A percentile compares a stretch with the other conserved stretches of the same genome.
Evolutionary conservation across 1,140 invertebrate species (phyloP).

Genomic region (Mylabris phalerata): DNA sequence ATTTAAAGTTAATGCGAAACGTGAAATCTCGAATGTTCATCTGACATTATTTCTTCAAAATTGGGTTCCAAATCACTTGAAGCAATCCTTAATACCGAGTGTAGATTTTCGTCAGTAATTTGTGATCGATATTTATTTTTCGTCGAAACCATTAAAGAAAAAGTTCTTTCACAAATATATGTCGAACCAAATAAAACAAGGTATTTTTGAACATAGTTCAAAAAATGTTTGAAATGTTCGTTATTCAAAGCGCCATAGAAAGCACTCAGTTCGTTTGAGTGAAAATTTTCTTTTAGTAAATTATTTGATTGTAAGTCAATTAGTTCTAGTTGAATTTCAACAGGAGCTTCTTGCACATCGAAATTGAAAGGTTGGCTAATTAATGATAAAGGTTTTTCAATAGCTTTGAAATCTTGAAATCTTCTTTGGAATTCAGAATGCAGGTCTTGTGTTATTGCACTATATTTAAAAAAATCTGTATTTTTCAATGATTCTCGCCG

Average conservation of each 20-base stretch:
- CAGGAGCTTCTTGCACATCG: constrained; percentile 9
- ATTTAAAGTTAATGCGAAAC: too few relatives aligned
- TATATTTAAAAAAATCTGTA: constrained; percentile 14
- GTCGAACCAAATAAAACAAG: constrained; percentile 8
- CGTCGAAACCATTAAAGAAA: constrained; percentile 9
- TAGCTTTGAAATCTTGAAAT: constrained; percentile 7
- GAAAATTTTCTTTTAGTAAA: constrained; percentile 10
- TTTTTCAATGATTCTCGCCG: too few relatives aligned
- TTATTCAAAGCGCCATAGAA: constrained; percentile 6
- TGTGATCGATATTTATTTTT: constrained; percentile 9
- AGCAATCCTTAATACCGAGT: constrained; percentile 15
- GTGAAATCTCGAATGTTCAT: too few relatives aligned
- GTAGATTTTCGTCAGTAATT: constrained; percentile 14
- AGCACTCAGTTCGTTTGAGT: constrained; percentile 2
- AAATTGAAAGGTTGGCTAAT: constrained; percentile 8
- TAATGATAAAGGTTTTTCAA: constrained; percentile 9
- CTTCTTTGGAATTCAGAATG: constrained; percentile 8
- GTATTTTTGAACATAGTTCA: constrained; percentile 12
- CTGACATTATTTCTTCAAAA: constrained; percentile 1
- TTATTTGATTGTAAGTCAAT: constrained; percentile 9
- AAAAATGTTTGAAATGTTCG: constrained; percentile 13
- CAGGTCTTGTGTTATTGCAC: constrained; percentile 7
- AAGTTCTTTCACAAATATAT: constrained; percentile 11
- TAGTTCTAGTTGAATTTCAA: constrained; percentile 8
- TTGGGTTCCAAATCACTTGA: constrained; percentile 6